Evolutionary conservation across 2,888 invertebrate species (phyloP).

Genomic region (Morpho helenor): DNA sequence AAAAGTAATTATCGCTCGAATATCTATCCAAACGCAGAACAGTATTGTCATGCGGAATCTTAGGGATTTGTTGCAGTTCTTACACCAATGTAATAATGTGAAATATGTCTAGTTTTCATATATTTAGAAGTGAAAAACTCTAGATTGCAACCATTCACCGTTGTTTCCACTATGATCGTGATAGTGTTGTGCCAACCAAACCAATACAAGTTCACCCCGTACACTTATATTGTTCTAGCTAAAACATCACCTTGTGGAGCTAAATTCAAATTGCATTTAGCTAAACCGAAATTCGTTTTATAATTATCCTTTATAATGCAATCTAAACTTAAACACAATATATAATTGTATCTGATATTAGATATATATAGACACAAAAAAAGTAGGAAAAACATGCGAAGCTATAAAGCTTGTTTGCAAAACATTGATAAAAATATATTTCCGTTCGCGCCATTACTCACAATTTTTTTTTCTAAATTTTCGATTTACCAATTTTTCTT

Average conservation of each 20-base stretch:
- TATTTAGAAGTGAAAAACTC: not conserved
- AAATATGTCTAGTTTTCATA: too few relatives aligned
- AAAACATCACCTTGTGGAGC: not conserved
- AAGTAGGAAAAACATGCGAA: conserved; percentile 57
- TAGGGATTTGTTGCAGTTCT: too few relatives aligned
- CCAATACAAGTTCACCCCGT: conserved; percentile 18
- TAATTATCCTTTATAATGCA: conserved; percentile 5
- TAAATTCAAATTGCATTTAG: conserved; percentile 5
- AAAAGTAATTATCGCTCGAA: too few relatives aligned
- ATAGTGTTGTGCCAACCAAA: conserved; percentile 12
- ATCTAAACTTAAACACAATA: not conserved
- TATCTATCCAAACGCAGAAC: too few relatives aligned
- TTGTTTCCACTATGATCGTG: conserved; percentile 1
- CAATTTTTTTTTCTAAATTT: not conserved
- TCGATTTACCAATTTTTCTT: not conserved
- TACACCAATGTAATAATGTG: too few relatives aligned
- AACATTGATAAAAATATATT: conserved; percentile 39
- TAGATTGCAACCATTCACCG: conserved; percentile 17
- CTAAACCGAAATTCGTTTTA: not conserved
- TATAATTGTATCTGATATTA: not conserved
- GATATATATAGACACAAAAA: conserved; percentile 23
- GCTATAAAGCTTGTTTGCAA: conserved; percentile 63
- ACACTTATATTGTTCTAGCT: conserved; percentile 11
- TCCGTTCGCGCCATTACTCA: conserved; percentile 40
- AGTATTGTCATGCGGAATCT: too few relatives aligned